phyloP scores from a whole-genome alignment of 37 sponge, comb jelly and placozoan species.

The Lycopodina hypogea region DNA sequence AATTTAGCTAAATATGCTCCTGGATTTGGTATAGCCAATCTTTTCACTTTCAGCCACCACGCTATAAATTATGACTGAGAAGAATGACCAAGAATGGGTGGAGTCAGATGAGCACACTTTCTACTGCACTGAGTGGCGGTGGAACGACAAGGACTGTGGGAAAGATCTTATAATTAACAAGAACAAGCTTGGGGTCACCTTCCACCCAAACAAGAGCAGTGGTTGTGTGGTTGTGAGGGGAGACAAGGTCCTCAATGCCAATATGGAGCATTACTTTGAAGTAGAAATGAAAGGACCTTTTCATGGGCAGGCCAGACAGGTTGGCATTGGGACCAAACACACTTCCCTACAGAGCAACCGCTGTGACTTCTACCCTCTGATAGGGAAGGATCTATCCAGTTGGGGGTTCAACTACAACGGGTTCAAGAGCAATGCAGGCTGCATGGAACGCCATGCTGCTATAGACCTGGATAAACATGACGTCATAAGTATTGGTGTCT shows the following conservation, averaged over 20 bases:
- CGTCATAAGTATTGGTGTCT: conserved; percentile 41
- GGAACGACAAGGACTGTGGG: conserved; percentile 24
- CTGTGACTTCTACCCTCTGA: conserved; percentile 57
- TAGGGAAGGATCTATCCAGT: conserved; percentile 60
- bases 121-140: conserved; percentile 35
- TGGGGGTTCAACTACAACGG: conserved; percentile 76
- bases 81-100: not conserved
- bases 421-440: conserved; percentile 36
- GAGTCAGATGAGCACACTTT: not conserved
- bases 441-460: conserved; percentile 7
- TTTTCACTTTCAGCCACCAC: too few species aligned
- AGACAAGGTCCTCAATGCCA: conserved; percentile 27
- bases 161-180: conserved; percentile 17
- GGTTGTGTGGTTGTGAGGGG: conserved; percentile 57
- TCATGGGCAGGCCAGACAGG: conserved; percentile 66
- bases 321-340: conserved; percentile 58
- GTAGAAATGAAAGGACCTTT: conserved; percentile 65
- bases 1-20: too few species aligned
- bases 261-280: conserved; percentile 83
- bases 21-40: too few species aligned
- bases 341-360: conserved; percentile 28
- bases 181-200: conserved; percentile 28
- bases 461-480: conserved; percentile 13
- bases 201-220: conserved; percentile 46
- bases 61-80: too few species aligned